These are phyloP conservation scores for Eubasilissa splendida DNA, from an alignment of 2,888 invertebrate species.

Conservation along the genomic window DNA sequence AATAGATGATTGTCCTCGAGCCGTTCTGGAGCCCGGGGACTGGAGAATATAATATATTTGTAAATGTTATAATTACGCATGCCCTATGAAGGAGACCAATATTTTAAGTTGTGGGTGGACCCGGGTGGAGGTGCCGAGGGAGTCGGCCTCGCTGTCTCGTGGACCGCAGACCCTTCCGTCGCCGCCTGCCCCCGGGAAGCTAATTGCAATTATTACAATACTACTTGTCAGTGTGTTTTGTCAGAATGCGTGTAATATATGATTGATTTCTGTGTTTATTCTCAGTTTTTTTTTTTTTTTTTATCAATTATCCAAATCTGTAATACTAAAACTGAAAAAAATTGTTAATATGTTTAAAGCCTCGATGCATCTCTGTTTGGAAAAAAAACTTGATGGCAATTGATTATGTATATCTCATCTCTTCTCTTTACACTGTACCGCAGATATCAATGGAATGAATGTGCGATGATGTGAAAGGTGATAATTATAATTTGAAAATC, in stretches of 20 bases:
- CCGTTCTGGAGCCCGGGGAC: slow-evolving; percentile 8
- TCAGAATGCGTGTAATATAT: slow-evolving; percentile 22
- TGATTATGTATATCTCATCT: slow-evolving; percentile 2
- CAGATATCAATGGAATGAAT: slow-evolving; percentile 36
- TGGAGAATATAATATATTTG: slow-evolving; percentile 26
- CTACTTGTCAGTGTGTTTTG: slow-evolving; percentile 49
- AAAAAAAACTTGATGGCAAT: no score
- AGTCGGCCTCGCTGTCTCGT: neutral
- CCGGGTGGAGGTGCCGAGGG: neutral
- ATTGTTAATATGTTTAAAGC: slow-evolving; percentile 14
- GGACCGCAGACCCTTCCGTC: neutral
- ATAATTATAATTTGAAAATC: slow-evolving; percentile 27
- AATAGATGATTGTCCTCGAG: slow-evolving; percentile 41
- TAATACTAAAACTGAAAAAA: slow-evolving; percentile 1
- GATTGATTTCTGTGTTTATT: slow-evolving; percentile 35
- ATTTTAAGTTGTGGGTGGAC: slow-evolving; percentile 30
- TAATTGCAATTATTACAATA: slow-evolving; percentile 41
- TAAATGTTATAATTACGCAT: slow-evolving; percentile 38
- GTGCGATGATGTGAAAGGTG: slow-evolving; percentile 12
- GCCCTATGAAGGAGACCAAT: slow-evolving; percentile 45
- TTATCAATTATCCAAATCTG: slow-evolving; percentile 16
- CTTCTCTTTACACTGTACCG: neutral
- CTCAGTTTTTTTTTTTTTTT: slow-evolving; percentile 11
- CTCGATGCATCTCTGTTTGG: no score
- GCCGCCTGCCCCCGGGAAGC: slow-evolving; percentile 1